Percentiles rank a stretch among this genome's conserved stretches.
Conservation (phyloP, 1,140 invertebrate genomes). For the Rhagoletis zephyria region DNA sequence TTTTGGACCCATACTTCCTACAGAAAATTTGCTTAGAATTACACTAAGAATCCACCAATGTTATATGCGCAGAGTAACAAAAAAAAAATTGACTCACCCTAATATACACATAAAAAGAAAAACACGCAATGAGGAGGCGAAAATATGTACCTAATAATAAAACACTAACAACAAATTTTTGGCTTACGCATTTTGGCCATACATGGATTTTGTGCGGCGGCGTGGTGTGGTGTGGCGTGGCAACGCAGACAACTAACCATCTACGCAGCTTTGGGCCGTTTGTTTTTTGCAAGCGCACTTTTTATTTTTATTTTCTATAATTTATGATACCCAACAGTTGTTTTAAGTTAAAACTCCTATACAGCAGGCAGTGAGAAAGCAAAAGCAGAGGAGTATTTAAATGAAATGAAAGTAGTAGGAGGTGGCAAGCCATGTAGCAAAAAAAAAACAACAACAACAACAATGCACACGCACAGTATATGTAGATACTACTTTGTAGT, state of each 20-base stretch:
- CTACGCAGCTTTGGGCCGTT: constrained; percentile 22
- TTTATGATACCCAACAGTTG: constrained; percentile 36
- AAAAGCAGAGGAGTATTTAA: constrained; percentile 20
- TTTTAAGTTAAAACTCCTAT: background rate
- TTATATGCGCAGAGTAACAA: too few species aligned
- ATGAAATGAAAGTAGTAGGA: background rate
- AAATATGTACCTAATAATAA: background rate
- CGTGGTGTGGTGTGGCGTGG: too few species aligned
- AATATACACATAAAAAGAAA: background rate
- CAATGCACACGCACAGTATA: background rate
- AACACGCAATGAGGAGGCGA: background rate
- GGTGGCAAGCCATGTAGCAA: background rate
- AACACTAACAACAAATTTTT: constrained; percentile 36
- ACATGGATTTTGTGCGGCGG: background rate
- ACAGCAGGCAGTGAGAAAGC: background rate
- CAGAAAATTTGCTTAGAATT: too few species aligned
- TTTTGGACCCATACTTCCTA: too few species aligned
- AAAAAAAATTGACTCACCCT: too few species aligned
- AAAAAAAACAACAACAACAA: background rate
- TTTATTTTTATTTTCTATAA: constrained; percentile 34
- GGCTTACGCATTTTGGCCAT: constrained; percentile 48
- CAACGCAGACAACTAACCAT: background rate
- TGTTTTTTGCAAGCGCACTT: background rate
- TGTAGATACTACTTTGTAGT: background rate
- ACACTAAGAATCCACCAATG: background rate